Conservation (phyloP, 1,140 invertebrate genomes). For the Camponotus floridanus region DNA sequence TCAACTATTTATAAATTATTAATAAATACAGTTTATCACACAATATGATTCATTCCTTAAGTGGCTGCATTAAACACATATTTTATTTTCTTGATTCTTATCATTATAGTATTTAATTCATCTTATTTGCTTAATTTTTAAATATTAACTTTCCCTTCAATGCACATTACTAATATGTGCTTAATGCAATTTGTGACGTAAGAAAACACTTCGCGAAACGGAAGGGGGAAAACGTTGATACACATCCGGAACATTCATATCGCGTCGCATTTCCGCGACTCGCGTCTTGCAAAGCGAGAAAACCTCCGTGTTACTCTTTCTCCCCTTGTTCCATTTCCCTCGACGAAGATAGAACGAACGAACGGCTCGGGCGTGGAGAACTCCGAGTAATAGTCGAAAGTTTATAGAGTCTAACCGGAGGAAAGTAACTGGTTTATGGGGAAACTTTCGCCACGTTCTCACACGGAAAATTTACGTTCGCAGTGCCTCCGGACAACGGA, state of each 20-base stretch:
- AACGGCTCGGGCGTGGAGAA: slow-evolving; percentile 1
- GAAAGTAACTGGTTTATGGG: slow-evolving; percentile 63
- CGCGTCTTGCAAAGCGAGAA: background rate
- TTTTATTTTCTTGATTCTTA: background rate
- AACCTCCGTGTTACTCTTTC: background rate
- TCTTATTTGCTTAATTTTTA: background rate
- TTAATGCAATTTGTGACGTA: background rate
- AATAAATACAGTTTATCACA: background rate
- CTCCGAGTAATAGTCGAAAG: slow-evolving; percentile 54
- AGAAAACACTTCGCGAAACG: background rate
- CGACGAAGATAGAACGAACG: slow-evolving; percentile 12
- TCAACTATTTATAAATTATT: slow-evolving; percentile 18
- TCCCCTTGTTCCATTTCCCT: background rate
- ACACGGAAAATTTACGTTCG: slow-evolving; percentile 64
- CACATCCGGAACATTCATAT: slow-evolving; percentile 21
- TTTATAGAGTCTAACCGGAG: slow-evolving; percentile 58
- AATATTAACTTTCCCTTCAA: background rate
- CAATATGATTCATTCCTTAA: background rate
- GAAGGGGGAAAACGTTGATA: background rate
- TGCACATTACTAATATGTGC: background rate
- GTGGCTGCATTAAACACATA: background rate
- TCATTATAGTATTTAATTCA: background rate
- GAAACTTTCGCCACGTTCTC: slow-evolving; percentile 58
- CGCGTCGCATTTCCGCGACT: slow-evolving; percentile 10
- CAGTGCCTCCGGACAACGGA: slow-evolving; percentile 75